These are phyloP conservation scores for Festucalex cinctus DNA, from an alignment of 2,113 vertebrate genomes.

Conservation along the genomic window DNA sequence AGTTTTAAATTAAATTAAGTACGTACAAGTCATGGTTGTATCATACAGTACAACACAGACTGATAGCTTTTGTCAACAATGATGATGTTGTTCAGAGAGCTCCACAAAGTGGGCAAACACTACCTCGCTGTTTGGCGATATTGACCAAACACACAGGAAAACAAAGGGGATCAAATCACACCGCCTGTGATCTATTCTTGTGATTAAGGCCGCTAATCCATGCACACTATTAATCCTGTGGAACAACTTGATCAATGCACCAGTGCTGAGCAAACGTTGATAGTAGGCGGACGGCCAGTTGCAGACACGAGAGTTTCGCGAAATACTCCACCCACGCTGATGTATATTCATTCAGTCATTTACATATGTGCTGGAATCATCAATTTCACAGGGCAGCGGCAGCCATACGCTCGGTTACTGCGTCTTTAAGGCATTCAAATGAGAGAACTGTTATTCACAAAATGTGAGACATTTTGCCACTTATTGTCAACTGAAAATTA, in stretches of 20 bases:
- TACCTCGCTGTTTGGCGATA: slow-evolving; percentile 42
- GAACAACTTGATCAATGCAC: slow-evolving; percentile 32
- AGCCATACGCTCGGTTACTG: no score
- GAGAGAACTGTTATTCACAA: no score
- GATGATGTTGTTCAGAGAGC: slow-evolving; percentile 49
- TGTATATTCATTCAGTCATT: no score
- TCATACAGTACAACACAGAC: slow-evolving; percentile 60
- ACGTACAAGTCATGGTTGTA: slow-evolving; percentile 53
- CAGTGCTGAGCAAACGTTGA: slow-evolving; percentile 18
- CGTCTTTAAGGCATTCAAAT: no score
- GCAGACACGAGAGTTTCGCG: slow-evolving; percentile 4
- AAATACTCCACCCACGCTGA: neutral
- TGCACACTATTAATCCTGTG: slow-evolving; percentile 43
- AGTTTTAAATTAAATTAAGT: slow-evolving; percentile 53
- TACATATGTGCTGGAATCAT: neutral
- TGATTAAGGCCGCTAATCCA: slow-evolving; percentile 60
- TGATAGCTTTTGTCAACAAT: slow-evolving; percentile 61
- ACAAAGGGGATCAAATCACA: slow-evolving; percentile 51
- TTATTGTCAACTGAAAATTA: no score
- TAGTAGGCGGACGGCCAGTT: slow-evolving; percentile 28
- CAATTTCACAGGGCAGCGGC: neutral
- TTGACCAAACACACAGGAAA: slow-evolving; percentile 50
- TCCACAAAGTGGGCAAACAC: slow-evolving; percentile 54
- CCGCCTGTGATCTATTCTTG: slow-evolving; percentile 52
- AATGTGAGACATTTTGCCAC: no score